Evolutionary conservation across 1,140 invertebrate species (phyloP), one percentile per base, ranked within the genome.

Genomic region (Pteromalus puparum): DNA sequence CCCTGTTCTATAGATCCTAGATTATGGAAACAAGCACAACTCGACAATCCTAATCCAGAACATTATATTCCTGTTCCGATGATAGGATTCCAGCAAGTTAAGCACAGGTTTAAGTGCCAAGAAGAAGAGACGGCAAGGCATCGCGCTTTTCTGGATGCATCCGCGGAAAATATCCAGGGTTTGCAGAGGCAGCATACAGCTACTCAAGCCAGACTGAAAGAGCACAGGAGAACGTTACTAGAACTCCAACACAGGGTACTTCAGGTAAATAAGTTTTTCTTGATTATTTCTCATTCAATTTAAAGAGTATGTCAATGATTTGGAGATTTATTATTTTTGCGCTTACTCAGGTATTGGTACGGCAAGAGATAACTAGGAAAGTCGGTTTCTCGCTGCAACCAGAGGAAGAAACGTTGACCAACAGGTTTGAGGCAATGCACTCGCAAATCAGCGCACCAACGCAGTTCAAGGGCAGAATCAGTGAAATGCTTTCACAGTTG

Each of bases 61-160:
- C 95, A 96, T 87, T 97, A 98, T 81, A 97, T 99, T 88, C 98
- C 98, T 0, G 97, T 98, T 4, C 97, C 98, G 2, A 97, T 99
- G 91, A 95, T 99, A 86, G 98, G 98, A 0, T 99, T 99, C 83
- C 94, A 94, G 72, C 95, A 97, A 91, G 94, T 98, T 0, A 97
- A 98, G 89, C 95, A 96, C 91, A 94, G 98, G 48, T 94, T 97
- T n/a, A 95, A 96, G 79, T 96, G 96, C 86, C 97, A 97, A 89
- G 95, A 97, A 88, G 95, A 96, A 87, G 96, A 98, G 93, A 97
- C 96, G 1, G 93, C 95, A n/a, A 94, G 96, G 67, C 97, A 98
- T 89, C 94, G 95, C 80, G 94, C 95, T 15, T 97, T 96, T 89
- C 91, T 98, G 79, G 94, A 95, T 78, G 94, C 95, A 89, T 96